phyloP scores from a whole-genome alignment of 2,888 invertebrate species.

The Criorhina ranunculi region DNA sequence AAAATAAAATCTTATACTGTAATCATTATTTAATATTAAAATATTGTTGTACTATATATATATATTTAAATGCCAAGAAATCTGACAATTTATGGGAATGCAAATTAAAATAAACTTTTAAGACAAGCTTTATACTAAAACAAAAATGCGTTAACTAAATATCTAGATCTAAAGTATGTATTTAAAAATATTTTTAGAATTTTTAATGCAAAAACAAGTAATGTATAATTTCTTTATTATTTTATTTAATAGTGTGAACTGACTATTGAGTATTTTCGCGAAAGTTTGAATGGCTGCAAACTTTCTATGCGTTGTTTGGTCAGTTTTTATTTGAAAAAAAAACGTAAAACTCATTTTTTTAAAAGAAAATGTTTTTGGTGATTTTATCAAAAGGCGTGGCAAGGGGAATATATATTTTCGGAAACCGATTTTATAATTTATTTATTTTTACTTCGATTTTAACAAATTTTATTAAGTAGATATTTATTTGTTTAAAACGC shows the following conservation, averaged over 20 bases:
- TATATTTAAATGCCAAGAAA: conserved; percentile 33
- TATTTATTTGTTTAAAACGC: no score
- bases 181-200: conserved; percentile 22
- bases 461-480: neutral
- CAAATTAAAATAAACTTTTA: neutral
- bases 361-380: neutral
- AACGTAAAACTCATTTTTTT: conserved; percentile 56
- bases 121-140: no score
- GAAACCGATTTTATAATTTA: neutral
- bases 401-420: neutral
- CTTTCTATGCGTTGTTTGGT: conserved; percentile 78
- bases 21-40: conserved; percentile 1
- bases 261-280: conserved; percentile 77
- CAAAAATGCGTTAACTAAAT: neutral
- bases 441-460: neutral
- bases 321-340: conserved; percentile 23
- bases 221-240: conserved; percentile 68
- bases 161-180: neutral
- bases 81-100: conserved; percentile 73
- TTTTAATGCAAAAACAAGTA: conserved; percentile 74
- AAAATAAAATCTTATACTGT: neutral
- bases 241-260: conserved; percentile 8
- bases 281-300: conserved; percentile 85
- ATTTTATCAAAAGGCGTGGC: conserved; percentile 25
- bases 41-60: conserved; percentile 17